Base-by-base conservation (phyloP, 1,140 invertebrate species). In the Trissolcus basalis region DNA sequence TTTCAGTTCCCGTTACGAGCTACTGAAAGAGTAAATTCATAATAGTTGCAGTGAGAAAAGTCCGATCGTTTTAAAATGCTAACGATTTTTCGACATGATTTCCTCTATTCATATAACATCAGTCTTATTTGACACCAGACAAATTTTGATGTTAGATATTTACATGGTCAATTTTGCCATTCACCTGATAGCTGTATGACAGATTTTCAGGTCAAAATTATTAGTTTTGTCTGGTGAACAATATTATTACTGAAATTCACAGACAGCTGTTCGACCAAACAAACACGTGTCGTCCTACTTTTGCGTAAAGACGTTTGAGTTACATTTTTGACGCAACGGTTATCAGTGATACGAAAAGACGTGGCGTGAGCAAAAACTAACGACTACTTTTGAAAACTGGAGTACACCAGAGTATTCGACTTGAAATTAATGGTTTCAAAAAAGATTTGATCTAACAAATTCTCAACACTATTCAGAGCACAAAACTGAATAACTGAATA, bases 201-300 rank as follows among this genome's bases (percentile, higher is more conserved):
- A 14, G 12, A 44, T 44, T 13, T 4, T 1, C 33, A 39, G 33
- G 43, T 45, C 50, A 55, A 43, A 63, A 47, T 71, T 71, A 71
- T 77, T 56, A 68, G 36, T 13, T 53, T 7, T 50, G 48, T n/a
- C 44, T 49, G 15, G 48, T 47, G 60, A 77, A 77, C 39, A 72
- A 64, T 71, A 64, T 61, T 64, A 77, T 77, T 68, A 53, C 48
- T 68, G 53, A 60, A 56, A 48, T 60, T 43, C 67, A 71, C 65
- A 65, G 73, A 71, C 73, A 71, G 73, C 67, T 71, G 73, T 56
- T 74, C 58, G 45, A 41, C 8, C 39, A 51, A 72, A 65, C 54
- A 65, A 60, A 73, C 69, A 67, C 61, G 65, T 67, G 60, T 65
- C 55, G 73, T 41, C 61, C 73, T 68, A 76, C 73, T 70, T 76